Evolutionary conservation across 2,797 vertebrate species (phyloP), one percentile per base, ranked within the genome.

Genomic region (Brachyalestes nurse): DNA sequence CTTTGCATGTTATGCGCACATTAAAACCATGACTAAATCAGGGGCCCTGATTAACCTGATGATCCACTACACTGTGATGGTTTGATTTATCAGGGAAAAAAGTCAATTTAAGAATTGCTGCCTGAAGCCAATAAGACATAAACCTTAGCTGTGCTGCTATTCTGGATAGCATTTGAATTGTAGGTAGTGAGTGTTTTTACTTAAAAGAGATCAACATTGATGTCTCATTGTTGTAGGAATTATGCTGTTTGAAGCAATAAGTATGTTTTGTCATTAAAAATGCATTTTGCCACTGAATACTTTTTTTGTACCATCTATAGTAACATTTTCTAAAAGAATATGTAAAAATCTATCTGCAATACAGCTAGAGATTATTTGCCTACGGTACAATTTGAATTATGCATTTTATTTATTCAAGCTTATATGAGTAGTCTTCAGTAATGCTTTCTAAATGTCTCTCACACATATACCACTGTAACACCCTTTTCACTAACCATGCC

Each of bases 1-100:
- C 17, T 71, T 1, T 53, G 51, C 72, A 49, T 34, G 64, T 47
- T 74, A 69, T 23, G 19, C 19, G 69, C 5, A 2, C 40, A 38
- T 69, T 49, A 81, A 23, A 53, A 14, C 23, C 69, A 25, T 28
- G n/a, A 69, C 12, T 5, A 69, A 75, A 42, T 45, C 38, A 45
- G 28, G 10, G 5, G 6, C 25, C 69, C 14, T 12, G 7, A 73
- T 49, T 51, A 51, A 49, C 34, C 28, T 40, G 16, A 38, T 65
- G 38, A 51, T 70, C 14, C 6, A 51, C 14, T 70, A 5, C 45
- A 6, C 13, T 6, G 21, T 51, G 28, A 34, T 9, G 17, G 34
- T 65, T 71, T 71, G 49, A 53, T 71, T 49, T 53, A 14, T 8
- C 49, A 2, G 28, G 12, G 9, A 23, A 23, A 49, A 47, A 47